A percentile compares a stretch with the other conserved stretches of the same genome.
Conservation (phyloP, 2,797 vertebrate genomes). For the Phataginus tricuspis region DNA sequence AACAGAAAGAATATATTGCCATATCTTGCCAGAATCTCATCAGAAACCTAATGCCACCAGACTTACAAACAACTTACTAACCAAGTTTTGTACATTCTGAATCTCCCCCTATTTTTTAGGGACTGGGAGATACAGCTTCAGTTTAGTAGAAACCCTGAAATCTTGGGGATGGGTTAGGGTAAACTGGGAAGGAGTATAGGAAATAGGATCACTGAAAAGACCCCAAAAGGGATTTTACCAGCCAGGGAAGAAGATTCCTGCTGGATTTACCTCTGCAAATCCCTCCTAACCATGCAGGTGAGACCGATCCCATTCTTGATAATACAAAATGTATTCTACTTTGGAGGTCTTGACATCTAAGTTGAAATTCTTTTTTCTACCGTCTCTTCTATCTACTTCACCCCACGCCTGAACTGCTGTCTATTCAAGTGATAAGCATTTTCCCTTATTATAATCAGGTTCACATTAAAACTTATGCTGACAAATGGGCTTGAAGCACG, state of each 20-base stretch:
- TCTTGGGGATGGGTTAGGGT: neutral
- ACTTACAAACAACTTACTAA: neutral
- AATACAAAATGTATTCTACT: neutral
- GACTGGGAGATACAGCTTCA: neutral
- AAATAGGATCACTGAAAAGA: neutral
- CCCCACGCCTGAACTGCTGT: neutral
- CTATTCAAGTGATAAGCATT: conserved; percentile 1
- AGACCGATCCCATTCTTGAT: neutral
- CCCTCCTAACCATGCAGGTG: neutral
- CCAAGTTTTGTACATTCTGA: neutral
- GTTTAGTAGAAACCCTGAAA: neutral
- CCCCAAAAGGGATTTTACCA: neutral
- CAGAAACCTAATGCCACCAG: conserved; percentile 54
- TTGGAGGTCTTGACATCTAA: neutral
- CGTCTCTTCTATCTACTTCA: neutral
- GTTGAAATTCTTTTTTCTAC: conserved; percentile 31
- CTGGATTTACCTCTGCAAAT: neutral
- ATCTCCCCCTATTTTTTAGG: neutral
- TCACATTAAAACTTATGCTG: conserved; percentile 57
- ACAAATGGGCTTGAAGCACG: conserved; percentile 77
- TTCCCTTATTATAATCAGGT: conserved; percentile 65
- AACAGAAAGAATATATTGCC: neutral
- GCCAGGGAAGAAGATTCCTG: neutral
- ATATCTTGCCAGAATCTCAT: conserved; percentile 42
- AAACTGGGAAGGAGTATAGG: neutral